Evolutionary conservation across 2,113 vertebrate species (phyloP).

Genomic region (Boulengeromyrus knoepffleri): DNA sequence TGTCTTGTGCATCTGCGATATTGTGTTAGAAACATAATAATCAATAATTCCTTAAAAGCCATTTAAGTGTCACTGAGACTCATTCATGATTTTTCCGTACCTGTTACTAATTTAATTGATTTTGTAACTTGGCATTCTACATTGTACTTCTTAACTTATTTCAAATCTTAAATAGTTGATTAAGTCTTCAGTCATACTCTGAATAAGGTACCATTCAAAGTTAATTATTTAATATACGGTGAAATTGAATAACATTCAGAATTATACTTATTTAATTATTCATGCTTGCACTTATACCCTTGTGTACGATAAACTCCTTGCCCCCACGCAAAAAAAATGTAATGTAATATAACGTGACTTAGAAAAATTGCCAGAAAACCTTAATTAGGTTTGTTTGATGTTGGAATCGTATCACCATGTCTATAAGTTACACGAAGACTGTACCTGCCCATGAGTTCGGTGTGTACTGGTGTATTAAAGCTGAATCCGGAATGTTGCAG

Average conservation of each 20-base stretch:
- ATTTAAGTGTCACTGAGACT: not conserved
- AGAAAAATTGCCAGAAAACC: not conserved
- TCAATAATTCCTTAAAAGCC: not conserved
- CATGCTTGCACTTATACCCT: not conserved
- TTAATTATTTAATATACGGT: not conserved
- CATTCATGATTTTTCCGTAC: not conserved
- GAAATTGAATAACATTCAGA: not conserved
- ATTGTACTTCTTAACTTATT: not conserved
- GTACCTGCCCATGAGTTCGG: not conserved
- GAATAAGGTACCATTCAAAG: not conserved
- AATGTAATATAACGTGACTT: not conserved
- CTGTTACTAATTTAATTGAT: not conserved
- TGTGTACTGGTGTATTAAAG: not conserved
- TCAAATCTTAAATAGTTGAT: not conserved
- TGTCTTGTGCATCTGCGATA: not conserved
- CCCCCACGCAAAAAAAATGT: not conserved
- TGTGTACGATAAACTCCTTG: not conserved
- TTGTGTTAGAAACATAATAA: not conserved
- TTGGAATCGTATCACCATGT: not conserved
- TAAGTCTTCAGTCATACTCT: not conserved
- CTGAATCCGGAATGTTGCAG: not conserved
- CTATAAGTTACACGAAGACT: not conserved
- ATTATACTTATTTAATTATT: not conserved
- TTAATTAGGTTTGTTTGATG: not conserved
- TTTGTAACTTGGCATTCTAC: not conserved